Conservation (phyloP, 1,140 invertebrate species). For the Drosophila kanapiae region DNA sequence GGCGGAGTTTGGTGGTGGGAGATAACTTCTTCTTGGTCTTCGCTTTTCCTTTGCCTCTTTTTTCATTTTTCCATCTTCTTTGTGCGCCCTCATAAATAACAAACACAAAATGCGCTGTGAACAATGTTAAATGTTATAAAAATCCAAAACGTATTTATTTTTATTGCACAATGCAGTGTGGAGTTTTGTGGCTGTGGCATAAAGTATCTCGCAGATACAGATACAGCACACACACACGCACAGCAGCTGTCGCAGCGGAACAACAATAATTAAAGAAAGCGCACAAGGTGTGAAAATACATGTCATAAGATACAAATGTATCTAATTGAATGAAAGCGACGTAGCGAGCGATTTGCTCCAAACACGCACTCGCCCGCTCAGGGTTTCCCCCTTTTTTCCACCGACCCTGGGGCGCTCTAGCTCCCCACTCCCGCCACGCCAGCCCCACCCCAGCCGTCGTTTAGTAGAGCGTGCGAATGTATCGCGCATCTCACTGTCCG, state of each 20-base stretch:
- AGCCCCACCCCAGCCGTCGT: background rate
- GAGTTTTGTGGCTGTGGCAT: constrained; percentile 54
- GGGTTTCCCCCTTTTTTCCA: too few species aligned
- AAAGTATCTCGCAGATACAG: constrained; percentile 68
- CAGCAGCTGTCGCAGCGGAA: constrained; percentile 29
- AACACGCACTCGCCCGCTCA: constrained; percentile 59
- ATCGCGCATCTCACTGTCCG: constrained; percentile 36
- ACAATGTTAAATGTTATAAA: constrained; percentile 80
- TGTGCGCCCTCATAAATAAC: constrained; percentile 70
- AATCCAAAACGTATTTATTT: constrained; percentile 76
- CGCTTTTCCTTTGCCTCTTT: constrained; percentile 26
- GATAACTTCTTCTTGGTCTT: constrained; percentile 45
- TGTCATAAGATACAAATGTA: constrained; percentile 84
- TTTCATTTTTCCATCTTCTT: constrained; percentile 14
- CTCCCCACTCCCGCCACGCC: background rate
- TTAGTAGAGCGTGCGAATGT: constrained; percentile 62
- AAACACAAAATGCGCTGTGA: constrained; percentile 58
- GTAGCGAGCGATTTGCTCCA: constrained; percentile 66
- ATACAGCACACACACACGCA: constrained; percentile 20
- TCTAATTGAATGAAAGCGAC: constrained; percentile 80
- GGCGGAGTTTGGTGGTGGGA: background rate
- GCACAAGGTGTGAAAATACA: constrained; percentile 82
- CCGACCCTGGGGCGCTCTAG: background rate
- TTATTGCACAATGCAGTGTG: constrained; percentile 71
- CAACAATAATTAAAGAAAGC: constrained; percentile 56